Base-by-base conservation (phyloP, 2,113 vertebrate genomes). In the Poecile atricapillus region DNA sequence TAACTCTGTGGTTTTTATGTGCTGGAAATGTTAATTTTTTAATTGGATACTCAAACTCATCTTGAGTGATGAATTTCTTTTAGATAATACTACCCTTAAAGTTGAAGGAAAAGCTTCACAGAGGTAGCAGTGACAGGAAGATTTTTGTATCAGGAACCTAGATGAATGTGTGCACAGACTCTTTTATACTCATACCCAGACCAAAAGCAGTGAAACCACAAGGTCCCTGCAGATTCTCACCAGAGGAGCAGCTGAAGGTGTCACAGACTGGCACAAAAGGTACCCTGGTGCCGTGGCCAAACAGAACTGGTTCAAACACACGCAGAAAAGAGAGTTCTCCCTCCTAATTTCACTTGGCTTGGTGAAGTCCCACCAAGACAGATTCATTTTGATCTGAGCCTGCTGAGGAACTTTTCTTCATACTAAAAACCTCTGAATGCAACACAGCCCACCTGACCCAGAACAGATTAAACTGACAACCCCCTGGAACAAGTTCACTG, bases 61-160 rank as follows among this genome's bases (percentile, higher is more conserved):
- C n/a, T 64, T 0, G 0, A 58, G 28, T 28, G 92, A 53, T 0
- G 0, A 58, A 64, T 56, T 63, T 71, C 11, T 60, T 56, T 44
- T 33, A 79, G 49, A 37, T 49, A 25, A 73, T 73, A 53, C 6
- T 73, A 62, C 16, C 9, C 43, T 12, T 52, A 11, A 87, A 90
- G 11, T 2, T 77, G 49, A 83, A 92, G 50, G 17, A 39, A 69
- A 80, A 70, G 3, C 37, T 69, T 87, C 9, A 2, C 37, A 76
- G 55, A 81, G 27, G 31, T 39, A 62, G 56, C 4, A 82, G 50
- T 9, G 20, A 23, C 71, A 62, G 43, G 64, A 83, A 71, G 31
- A 60, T 30, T 73, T 93, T 25, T 87, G 65, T 58, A 93, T 37
- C 11, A 62, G 67, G 5, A 12, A 23, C 21, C 31, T 20, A n/a